Base-by-base conservation (phyloP, 2,888 invertebrate genomes). In the Sphinx pinastri region DNA sequence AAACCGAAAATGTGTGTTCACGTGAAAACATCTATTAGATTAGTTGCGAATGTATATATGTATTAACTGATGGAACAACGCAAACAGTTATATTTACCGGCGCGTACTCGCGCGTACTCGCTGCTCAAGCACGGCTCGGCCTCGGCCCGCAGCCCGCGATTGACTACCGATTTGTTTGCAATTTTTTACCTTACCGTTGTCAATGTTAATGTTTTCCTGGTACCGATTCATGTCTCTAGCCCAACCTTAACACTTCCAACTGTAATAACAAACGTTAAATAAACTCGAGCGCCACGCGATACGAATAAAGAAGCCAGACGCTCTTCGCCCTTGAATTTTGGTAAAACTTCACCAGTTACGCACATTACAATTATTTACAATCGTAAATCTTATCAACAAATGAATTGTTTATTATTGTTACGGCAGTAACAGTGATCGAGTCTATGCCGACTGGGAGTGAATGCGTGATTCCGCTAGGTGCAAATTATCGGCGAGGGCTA, bases 361-460 rank as follows among this genome's bases (percentile, higher is more conserved):
- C 71, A 75, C 76, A 84, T 87, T 82, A 85, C 85, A 88, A 86
- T 87, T 88, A 91, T 91, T 89, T 89, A 89, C 86, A 83, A 81
- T 84, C 86, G 87, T 90, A 88, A 89, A 91, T 89, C 82, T 82
- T 74, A 80, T 81, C 78, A 84, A 87, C 84, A 84, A 84, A 85
- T 83, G 79, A 78, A 74, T 68, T 71, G 90, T 90, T 90, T 91
- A 87, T 91, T 91, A 89, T 88, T 84, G 84, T 79, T 80, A 80
- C 77, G 75, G 78, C 77, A 81, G 84, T 85, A 82, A 83, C 89
- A 89, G 82, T 83, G 84, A 85, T 86, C 81, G 78, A 79, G 78
- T 76, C 63, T 63, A 63, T 63, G 49, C 72, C 79, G 79, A 84
- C 78, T 79, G 76, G 72, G 75, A 77, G 74, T 72, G 77, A 81